Evolutionary conservation across 2,888 invertebrate species (phyloP), one percentile per base, ranked within the genome.

Genomic region (Ormyrus rosae): DNA sequence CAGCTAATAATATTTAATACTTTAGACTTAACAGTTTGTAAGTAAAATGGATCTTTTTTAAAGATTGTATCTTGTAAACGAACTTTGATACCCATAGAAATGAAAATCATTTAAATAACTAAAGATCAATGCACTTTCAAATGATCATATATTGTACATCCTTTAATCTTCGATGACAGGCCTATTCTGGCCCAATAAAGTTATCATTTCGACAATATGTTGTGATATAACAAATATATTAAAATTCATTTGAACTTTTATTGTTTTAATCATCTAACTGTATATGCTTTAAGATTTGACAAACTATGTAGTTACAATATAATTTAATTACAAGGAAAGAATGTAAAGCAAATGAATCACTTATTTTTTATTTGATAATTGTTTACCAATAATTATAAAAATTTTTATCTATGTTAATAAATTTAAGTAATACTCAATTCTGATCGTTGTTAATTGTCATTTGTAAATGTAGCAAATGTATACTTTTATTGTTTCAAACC

Each of bases 1-100:
- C 86, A 88, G 86, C 84, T 83, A 76, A 84, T 83, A 80, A 84
- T 82, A 70, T 81, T 80, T 80, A 82, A 79, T 68, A 82, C 46
- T 74, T 67, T 80, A 82, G 58, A 69, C 19, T 56, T 56, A 71
- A 64, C 50, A 76, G 56, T 72, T 55, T 76, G 68, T 81, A 82
- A 70, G 56, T 46, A 68, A 77, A 77, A 68, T 13, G 53, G 5
- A 73, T 63, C 78, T 81, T 81, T 81, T 75, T 65, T 56, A 75
- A 56, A 50, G 50, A 63, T 65, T 60, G 58, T 53, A 74, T 13
- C 19, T 79, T 63, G 13, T 73, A 64, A 63, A 13, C 65, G n/a
- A 69, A 69, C 55, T 81, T 71, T 63, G 55, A 68, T 80, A 77
- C 64, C 55, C 50, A 45, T 78, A 67, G 3, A 71, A 58, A 65